These are phyloP conservation scores for Philhelius pedissequus DNA, from an alignment of 2,888 invertebrate genomes.

Conservation along the genomic window DNA sequence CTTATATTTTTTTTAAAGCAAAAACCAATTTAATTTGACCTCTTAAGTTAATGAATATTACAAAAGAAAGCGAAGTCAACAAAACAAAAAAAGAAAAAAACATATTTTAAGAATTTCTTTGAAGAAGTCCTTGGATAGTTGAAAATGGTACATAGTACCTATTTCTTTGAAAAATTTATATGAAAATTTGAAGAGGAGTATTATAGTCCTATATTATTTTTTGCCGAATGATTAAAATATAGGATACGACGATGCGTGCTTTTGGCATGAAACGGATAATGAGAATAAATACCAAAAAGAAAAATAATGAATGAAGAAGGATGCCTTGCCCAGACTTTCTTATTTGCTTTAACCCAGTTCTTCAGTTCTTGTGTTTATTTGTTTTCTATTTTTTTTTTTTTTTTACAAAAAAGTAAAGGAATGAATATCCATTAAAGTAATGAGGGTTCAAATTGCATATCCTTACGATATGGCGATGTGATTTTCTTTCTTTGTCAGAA, in stretches of 20 bases:
- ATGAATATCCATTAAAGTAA: conserved; percentile 65
- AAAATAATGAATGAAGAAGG: not conserved
- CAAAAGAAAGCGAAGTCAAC: conserved; percentile 13
- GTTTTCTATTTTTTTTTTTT: not conserved
- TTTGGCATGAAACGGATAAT: conserved; percentile 56
- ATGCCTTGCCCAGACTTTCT: conserved; percentile 5
- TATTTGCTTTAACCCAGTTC: conserved; percentile 49
- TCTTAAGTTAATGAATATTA: conserved; percentile 54
- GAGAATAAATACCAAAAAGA: conserved; percentile 22
- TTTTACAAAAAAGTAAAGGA: not conserved
- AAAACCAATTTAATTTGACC: conserved; percentile 60
- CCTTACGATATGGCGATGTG: conserved; percentile 23
- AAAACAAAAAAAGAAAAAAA: not conserved
- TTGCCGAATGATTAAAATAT: not conserved
- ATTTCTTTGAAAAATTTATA: not conserved
- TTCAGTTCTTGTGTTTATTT: conserved; percentile 22
- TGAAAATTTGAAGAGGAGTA: not conserved
- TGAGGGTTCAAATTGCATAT: conserved; percentile 54
- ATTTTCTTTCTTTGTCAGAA: conserved; percentile 39
- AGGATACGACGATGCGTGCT: conserved; percentile 28
- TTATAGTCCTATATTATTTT: not conserved
- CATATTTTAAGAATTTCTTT: not conserved
- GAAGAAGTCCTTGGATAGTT: not conserved
- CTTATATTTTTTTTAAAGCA: not conserved
- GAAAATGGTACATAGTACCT: no score